Conservation (phyloP, 2,113 vertebrate species). For the Cyprinodon brontotheroides region DNA sequence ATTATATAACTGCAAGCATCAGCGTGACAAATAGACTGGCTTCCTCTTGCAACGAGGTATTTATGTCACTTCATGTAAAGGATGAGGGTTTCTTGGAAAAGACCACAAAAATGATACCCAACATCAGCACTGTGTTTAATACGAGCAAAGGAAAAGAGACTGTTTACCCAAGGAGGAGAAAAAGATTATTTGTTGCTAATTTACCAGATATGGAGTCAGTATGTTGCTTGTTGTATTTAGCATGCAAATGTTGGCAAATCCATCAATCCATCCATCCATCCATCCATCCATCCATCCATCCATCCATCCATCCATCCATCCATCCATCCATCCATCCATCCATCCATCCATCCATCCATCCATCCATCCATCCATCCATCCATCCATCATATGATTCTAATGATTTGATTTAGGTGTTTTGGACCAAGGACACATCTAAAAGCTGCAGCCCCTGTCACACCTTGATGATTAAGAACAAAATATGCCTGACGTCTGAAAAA, state of each 20-base stretch:
- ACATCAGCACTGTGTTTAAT: constrained; percentile 61
- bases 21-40: constrained; percentile 24
- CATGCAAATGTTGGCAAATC: too few relatives aligned
- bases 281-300: too few relatives aligned
- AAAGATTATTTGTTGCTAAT: constrained; percentile 10
- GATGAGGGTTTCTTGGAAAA: constrained; percentile 63
- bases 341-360: not conserved
- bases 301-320: too few relatives aligned
- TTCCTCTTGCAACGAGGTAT: constrained; percentile 33
- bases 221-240: not conserved
- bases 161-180: constrained; percentile 19
- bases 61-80: constrained; percentile 24
- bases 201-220: not conserved
- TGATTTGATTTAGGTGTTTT: too few relatives aligned
- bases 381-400: too few relatives aligned
- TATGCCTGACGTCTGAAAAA: too few relatives aligned
- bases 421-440: too few relatives aligned
- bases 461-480: too few relatives aligned
- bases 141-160: constrained; percentile 4
- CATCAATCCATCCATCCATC: too few relatives aligned
- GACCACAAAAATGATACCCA: constrained; percentile 52
- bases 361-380: not conserved
- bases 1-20: constrained; percentile 42
- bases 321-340: too few relatives aligned
- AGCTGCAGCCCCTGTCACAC: too few relatives aligned